Conservation (phyloP, 2,113 vertebrate species). For the Castor canadensis region DNA sequence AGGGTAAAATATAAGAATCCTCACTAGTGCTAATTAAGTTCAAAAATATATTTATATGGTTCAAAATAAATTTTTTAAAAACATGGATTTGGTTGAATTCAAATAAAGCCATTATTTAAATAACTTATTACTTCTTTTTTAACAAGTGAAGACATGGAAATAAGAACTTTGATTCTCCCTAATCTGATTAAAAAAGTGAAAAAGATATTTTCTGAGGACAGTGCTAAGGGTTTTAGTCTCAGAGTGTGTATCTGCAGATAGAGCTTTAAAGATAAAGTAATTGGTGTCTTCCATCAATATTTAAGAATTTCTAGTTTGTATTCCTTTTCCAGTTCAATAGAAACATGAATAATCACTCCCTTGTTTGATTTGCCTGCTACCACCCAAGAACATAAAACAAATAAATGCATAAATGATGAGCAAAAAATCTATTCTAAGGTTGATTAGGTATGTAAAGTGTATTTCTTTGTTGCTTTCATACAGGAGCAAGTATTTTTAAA, state of each 20-base stretch:
- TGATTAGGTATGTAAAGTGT: neutral
- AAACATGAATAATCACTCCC: neutral
- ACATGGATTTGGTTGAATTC: neutral
- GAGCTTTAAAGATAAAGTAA: neutral
- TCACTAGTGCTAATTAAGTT: neutral
- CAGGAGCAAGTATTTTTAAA: neutral
- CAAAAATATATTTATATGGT: neutral
- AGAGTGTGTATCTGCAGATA: neutral
- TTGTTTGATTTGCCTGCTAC: neutral
- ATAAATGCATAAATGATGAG: neutral
- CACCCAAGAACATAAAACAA: neutral
- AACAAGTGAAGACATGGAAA: neutral
- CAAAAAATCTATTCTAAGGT: neutral
- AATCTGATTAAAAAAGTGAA: neutral
- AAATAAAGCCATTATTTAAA: neutral
- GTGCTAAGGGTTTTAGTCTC: neutral
- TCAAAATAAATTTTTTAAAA: neutral
- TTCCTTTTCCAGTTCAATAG: neutral
- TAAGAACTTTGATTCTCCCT: neutral
- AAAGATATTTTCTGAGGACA: conserved; percentile 1
- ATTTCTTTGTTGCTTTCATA: neutral
- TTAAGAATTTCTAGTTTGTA: neutral
- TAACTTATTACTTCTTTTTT: neutral
- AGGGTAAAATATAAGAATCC: neutral
- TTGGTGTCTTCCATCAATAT: neutral